A percentile compares a stretch with the other conserved stretches of the same genome.
Conservation (phyloP, 2,797 vertebrate genomes). For the Hemibagrus guttatus region DNA sequence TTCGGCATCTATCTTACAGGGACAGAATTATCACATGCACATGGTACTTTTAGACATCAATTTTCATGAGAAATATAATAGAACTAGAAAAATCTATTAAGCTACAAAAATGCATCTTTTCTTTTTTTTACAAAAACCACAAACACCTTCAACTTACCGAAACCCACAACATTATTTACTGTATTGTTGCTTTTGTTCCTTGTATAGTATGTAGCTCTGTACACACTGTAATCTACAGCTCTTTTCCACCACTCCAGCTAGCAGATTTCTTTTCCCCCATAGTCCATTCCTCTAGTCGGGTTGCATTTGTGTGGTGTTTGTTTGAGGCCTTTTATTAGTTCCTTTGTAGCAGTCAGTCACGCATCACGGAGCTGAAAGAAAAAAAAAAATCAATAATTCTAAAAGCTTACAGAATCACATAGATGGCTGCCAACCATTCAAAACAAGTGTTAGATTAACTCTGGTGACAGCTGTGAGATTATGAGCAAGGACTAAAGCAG, state of each 20-base stretch:
- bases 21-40: neutral
- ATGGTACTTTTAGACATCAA: neutral
- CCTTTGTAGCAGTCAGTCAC: conserved; percentile 6
- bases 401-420: neutral
- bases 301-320: neutral
- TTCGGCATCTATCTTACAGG: no score
- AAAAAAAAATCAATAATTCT: conserved; percentile 21
- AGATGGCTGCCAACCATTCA: neutral
- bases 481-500: neutral
- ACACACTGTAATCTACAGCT: neutral
- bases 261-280: neutral
- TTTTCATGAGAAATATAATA: neutral
- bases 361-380: neutral
- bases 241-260: neutral
- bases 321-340: conserved; percentile 11
- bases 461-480: neutral
- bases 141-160: neutral
- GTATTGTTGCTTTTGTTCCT: neutral
- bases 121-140: neutral
- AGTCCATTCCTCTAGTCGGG: neutral
- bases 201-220: neutral
- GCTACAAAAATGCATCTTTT: neutral
- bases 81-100: neutral
- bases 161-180: neutral
- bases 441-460: conserved; percentile 25